Percentiles rank a stretch among this genome's conserved stretches.
These are phyloP conservation scores for Pyrocoelia pectoralis DNA, from an alignment of 2,888 invertebrate genomes.

Conservation along the genomic window DNA sequence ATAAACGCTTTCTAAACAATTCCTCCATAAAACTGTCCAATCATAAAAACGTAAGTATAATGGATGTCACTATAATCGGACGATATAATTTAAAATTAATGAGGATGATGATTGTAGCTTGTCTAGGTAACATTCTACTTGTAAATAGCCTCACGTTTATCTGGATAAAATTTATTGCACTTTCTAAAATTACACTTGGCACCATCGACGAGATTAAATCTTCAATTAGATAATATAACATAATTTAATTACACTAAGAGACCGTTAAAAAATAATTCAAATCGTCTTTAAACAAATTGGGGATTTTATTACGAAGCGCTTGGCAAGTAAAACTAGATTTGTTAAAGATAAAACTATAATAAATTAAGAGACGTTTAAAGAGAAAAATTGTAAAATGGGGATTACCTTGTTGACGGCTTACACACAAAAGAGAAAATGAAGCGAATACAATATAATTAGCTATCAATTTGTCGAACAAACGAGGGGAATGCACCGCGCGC, in stretches of 20 bases:
- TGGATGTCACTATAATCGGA: not conserved
- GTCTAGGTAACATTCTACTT: not conserved
- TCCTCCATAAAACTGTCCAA: too few species aligned
- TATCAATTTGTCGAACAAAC: too few species aligned
- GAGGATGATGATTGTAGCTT: not conserved
- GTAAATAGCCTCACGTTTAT: not conserved
- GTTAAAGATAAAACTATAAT: not conserved
- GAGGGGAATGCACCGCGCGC: too few species aligned
- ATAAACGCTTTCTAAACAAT: too few species aligned
- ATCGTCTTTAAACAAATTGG: constrained; percentile 3
- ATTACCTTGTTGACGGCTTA: too few species aligned
- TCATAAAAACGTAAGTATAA: too few species aligned
- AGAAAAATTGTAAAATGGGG: not conserved
- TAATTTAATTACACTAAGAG: not conserved
- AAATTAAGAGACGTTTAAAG: not conserved
- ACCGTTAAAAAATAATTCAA: not conserved
- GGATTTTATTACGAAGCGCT: not conserved
- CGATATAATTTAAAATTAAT: not conserved
- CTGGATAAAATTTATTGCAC: not conserved
- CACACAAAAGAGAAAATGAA: too few species aligned
- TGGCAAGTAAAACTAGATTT: not conserved
- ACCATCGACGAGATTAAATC: not conserved
- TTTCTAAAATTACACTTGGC: not conserved
- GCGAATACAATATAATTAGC: too few species aligned
- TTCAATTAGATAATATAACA: not conserved